Evolutionary conservation across 2,888 invertebrate species (phyloP), one percentile per base, ranked within the genome.

Genomic region (Callinectes sapidus): DNA sequence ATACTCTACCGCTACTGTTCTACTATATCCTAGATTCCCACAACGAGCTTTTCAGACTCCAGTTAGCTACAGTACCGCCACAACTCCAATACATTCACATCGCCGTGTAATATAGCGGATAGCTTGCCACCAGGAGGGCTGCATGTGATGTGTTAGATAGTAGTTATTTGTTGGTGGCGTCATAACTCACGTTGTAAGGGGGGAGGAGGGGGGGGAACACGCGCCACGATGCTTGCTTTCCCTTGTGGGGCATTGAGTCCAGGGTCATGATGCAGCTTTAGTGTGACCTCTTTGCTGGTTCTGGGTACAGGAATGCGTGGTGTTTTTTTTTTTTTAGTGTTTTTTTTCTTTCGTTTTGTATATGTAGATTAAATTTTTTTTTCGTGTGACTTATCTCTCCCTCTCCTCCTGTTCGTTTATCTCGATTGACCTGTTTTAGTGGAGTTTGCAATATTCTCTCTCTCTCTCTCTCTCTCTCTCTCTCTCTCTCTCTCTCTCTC

Each of bases 391-490:
- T 23, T 71, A n/a, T 71, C 71, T 71, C n/a, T 71, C 71, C 28
- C 71, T n/a, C 71, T 71, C 71, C 71, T 71, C 71, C 28, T 23
- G 28, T 71, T 28, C 6, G 23, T n/a, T 28, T n/a, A 10, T 71
- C 71, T 23, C n/a, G 23, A 10, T 28, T 71, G n/a, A 3, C 23
- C 71, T 71, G 18, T 61, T 61, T 61, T 61, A 18, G 61, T 61
- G 61, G 5, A 18, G 18, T 61, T 23, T 61, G 18, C 18, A 16
- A 8, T 71, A 28, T 28, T 71, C 71, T 71, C 71, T 71, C 71
- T 71, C 28, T 71, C 71, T 71, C 71, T 71, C 71, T 71, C 71
- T 71, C 71, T 71, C 71, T 71, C 71, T 71, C 71, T 71, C 71
- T 71, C 71, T 71, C 71, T 71, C 71, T 71, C 71, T 71, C 71